Percentiles rank a stretch among this genome's conserved stretches.
Evolutionary conservation across 1,140 invertebrate genomes (phyloP).

Genomic region (Intoshia linei): DNA sequence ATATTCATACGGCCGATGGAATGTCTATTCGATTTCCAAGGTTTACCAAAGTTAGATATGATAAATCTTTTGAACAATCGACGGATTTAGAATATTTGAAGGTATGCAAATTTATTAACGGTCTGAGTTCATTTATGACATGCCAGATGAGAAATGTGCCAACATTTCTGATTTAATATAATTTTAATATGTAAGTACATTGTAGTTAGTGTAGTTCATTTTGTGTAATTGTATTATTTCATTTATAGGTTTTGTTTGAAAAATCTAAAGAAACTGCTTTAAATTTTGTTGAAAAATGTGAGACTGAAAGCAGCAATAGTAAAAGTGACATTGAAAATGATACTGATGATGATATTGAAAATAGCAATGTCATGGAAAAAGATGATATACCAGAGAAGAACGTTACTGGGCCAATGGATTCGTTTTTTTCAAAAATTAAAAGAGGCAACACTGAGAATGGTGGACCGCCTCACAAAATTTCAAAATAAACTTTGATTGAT

Average conservation of each 20-base stretch:
- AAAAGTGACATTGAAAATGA: no score
- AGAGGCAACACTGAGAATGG: no score
- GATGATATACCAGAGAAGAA: no score
- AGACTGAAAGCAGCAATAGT: no score
- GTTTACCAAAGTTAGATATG: slow-evolving; percentile 41
- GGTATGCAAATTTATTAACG: slow-evolving; percentile 8
- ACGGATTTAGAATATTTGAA: slow-evolving; percentile 39
- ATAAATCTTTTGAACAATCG: slow-evolving; percentile 48
- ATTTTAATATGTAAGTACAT: not conserved
- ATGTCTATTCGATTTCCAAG: slow-evolving; percentile 67
- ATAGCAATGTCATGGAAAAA: no score
- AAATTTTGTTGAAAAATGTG: slow-evolving; percentile 1
- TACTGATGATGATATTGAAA: no score
- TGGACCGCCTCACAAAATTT: no score
- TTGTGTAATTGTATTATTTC: slow-evolving; percentile 1
- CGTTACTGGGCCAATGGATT: no score
- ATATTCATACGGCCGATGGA: slow-evolving; percentile 51
- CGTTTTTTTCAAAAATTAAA: no score
- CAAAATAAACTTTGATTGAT: no score
- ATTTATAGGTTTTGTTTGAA: not conserved
- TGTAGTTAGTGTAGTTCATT: not conserved
- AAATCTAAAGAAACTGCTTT: not conserved
- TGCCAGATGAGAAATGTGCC: not conserved
- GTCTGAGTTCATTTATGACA: not conserved
- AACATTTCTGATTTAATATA: not conserved